Percentiles rank a stretch among this genome's conserved stretches.
Evolutionary conservation across 2,797 vertebrate genomes (phyloP).

Genomic region (Lerista edwardsae): DNA sequence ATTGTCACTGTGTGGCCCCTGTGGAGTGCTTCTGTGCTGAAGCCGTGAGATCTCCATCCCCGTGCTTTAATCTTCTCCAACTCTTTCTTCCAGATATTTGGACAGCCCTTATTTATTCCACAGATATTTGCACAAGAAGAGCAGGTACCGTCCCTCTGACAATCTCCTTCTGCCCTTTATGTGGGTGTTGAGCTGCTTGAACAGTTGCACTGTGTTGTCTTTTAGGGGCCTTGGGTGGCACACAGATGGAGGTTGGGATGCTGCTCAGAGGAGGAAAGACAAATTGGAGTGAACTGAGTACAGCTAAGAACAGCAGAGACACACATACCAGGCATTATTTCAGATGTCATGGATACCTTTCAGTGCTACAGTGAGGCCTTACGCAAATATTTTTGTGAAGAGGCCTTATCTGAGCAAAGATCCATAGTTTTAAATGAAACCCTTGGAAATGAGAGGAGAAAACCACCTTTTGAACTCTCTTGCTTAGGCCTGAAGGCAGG

Average conservation of each 20-base stretch:
- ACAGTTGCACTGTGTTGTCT: background rate
- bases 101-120: conserved; percentile 81
- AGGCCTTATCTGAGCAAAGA: background rate
- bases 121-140: conserved; percentile 82
- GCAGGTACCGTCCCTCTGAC: conserved; percentile 77
- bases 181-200: background rate
- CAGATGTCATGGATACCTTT: background rate
- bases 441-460: background rate
- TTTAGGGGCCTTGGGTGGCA: background rate
- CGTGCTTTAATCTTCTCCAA: conserved; percentile 73
- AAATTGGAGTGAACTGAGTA: background rate
- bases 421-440: conserved; percentile 13
- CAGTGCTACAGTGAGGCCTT: background rate
- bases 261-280: background rate
- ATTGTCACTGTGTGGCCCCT: conserved; percentile 22
- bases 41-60: conserved; percentile 50
- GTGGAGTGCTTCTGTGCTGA: conserved; percentile 61
- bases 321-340: background rate
- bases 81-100: conserved; percentile 84
- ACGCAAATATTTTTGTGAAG: conserved; percentile 6
- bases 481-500: background rate
- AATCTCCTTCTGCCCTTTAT: conserved; percentile 54
- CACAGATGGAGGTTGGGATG: background rate
- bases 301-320: background rate
- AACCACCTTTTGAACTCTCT: background rate